phyloP scores from a whole-genome alignment of 2,888 invertebrate species.

The Pristionchus mayeri region DNA sequence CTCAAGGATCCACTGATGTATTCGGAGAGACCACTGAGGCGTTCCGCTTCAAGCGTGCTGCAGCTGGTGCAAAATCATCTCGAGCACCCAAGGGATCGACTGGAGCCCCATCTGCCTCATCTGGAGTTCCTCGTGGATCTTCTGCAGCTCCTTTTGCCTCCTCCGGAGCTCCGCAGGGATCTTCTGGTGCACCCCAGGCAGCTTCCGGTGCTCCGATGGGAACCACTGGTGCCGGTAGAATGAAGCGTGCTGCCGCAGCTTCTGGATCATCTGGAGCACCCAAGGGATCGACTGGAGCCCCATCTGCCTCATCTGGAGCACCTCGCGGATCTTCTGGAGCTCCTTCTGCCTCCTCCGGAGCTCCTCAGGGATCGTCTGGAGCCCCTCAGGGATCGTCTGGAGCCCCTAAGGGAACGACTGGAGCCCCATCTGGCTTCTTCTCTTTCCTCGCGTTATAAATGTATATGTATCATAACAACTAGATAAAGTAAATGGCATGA shows the following conservation, averaged over 20 bases:
- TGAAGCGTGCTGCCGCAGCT: not conserved
- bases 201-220: not conserved
- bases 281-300: not conserved
- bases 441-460: not conserved
- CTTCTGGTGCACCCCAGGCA: not conserved
- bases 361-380: slow-evolving; percentile 1
- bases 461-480: not conserved
- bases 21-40: not conserved
- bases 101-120: not conserved
- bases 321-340: not conserved
- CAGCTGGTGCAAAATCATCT: not conserved
- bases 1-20: not conserved
- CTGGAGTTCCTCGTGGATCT: not conserved
- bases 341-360: too few relatives aligned
- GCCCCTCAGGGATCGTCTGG: slow-evolving; percentile 15
- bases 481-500: too few relatives aligned
- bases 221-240: not conserved
- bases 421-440: not conserved
- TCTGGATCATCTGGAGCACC: not conserved
- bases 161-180: not conserved
- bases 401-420: not conserved
- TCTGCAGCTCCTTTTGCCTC: not conserved
- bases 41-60: not conserved
- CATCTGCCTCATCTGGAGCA: not conserved
- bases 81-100: not conserved